These are phyloP conservation scores for Callipepla californica DNA, from an alignment of 2,113 vertebrate species.

Conservation along the genomic window DNA sequence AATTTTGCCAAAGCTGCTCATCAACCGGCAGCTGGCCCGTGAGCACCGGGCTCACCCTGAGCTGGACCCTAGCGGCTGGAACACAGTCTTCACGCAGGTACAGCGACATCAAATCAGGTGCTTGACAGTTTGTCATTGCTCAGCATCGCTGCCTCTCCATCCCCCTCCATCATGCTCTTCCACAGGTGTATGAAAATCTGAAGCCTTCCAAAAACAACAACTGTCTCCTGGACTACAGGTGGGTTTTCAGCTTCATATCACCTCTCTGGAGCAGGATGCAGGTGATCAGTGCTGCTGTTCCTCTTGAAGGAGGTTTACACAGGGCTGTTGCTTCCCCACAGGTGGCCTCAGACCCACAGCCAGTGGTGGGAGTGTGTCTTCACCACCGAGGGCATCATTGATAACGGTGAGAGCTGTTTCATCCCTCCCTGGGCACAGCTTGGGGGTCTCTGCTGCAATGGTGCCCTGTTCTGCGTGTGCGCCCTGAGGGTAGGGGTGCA, in stretches of 20 bases:
- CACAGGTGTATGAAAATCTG: conserved; percentile 93
- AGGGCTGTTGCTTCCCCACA: conserved; percentile 32
- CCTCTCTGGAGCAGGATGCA: rapidly evolving
- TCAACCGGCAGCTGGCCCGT: conserved; percentile 94
- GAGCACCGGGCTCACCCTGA: conserved; percentile 89
- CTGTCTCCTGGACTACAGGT: conserved; percentile 94
- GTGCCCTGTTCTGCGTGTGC: not conserved
- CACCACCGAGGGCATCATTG: conserved; percentile 92
- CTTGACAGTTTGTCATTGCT: not conserved
- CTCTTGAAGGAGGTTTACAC: rapidly evolving
- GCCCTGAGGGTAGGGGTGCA: too few relatives aligned
- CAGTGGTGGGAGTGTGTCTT: conserved; percentile 99
- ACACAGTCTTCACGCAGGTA: conserved; percentile 92
- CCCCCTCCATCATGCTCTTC: rapidly evolving
- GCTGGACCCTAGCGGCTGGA: conserved; percentile 87
- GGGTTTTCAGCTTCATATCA: not conserved
- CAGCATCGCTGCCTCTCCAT: rapidly evolving
- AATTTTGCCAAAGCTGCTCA: conserved; percentile 85
- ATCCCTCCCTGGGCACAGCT: not conserved
- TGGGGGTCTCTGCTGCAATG: rapidly evolving
- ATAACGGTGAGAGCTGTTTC: conserved; percentile 83
- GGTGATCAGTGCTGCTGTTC: not conserved
- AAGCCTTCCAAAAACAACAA: conserved; percentile 90
- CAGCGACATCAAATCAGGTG: rapidly evolving
- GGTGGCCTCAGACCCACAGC: conserved; percentile 90